Conservation (phyloP, 1,140 invertebrate species). For the Thaumetopoea pityocampa region DNA sequence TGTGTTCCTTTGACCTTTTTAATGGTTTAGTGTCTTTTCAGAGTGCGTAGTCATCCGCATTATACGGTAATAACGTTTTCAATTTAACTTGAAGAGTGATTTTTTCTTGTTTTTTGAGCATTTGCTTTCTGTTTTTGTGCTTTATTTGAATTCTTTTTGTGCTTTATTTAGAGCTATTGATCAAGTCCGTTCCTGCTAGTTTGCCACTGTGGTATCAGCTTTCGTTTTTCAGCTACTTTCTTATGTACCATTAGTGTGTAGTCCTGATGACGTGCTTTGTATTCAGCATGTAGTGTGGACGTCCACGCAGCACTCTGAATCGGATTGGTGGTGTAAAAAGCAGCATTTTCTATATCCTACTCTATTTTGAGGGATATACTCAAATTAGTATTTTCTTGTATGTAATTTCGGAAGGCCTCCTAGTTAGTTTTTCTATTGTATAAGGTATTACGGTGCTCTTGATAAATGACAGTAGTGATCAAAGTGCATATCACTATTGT, state of each 20-base stretch:
- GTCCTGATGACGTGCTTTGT: too few species aligned
- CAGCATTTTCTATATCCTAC: conserved; percentile 19
- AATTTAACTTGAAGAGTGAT: conserved; percentile 1
- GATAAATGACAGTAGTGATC: conserved; percentile 8
- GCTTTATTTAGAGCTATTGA: not conserved
- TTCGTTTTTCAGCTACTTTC: not conserved
- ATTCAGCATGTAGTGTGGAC: too few species aligned
- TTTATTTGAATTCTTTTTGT: not conserved
- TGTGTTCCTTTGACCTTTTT: not conserved
- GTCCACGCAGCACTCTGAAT: conserved; percentile 49
- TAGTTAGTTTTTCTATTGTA: conserved; percentile 21
- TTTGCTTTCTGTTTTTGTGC: too few species aligned
- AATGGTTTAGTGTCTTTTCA: not conserved
- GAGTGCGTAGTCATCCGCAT: too few species aligned
- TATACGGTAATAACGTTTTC: too few species aligned
- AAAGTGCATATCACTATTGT: conserved; percentile 18
- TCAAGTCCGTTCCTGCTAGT: not conserved
- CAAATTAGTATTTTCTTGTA: conserved; percentile 17
- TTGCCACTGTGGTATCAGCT: not conserved
- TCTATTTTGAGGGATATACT: conserved; percentile 14
- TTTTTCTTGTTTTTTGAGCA: not conserved
- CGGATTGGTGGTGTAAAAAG: conserved; percentile 4
- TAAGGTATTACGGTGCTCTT: not conserved
- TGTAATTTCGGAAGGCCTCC: conserved; percentile 12
- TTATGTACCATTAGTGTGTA: not conserved